Base-by-base conservation (phyloP, 2,113 vertebrate species). In the Scalopus aquaticus region DNA sequence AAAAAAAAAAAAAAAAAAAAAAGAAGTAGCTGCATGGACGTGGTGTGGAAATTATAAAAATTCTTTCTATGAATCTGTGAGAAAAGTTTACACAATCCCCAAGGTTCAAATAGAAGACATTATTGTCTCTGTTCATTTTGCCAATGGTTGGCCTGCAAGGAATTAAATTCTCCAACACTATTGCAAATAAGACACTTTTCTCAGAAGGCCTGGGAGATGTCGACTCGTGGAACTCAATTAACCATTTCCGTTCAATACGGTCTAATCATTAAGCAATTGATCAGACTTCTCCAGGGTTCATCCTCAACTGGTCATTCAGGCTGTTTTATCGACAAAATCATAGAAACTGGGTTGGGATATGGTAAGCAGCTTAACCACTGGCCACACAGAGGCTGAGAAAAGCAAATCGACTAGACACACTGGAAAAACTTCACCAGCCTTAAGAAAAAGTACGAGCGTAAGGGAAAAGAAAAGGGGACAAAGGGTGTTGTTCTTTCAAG, bases 231-330 rank as follows among this genome's bases (percentile, higher is more conserved):
- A 92, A 95, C 76, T 76, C 78, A 80, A 85, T 77, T 80, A 95
- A 73, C 70, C 54, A 84, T 88, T 92, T 90, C 85, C 80, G 81
- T 54, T 95, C 85, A 3, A 96, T 94, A 73, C 5, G 54, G 65
- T 46, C 51, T 26, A 13, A 81, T 97, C 81, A 67, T 77, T 92
- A 92, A 76, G 44, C 28, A n/a, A 95, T 90, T 84, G 96, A 96
- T 95, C 65, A 84, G 81, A 74, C 70, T 35, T 86, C 44, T 64
- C 54, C 65, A 17, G 69, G 64, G 76, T 16, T 39, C 46, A 10
- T 19, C 42, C 28, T 83, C 15, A 15, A 62, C 24, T 28, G 67
- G 51, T 62, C 60, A 64, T n/a, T 49, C 17, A 22, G 46, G 65
- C 83, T 88, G 46, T 16, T 74, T 51, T 92, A 91, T 91, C 0